A percentile compares a stretch with the other conserved stretches of the same genome.
phyloP scores from a whole-genome alignment of 2,888 invertebrate genomes.

The Chironomus riparius region DNA sequence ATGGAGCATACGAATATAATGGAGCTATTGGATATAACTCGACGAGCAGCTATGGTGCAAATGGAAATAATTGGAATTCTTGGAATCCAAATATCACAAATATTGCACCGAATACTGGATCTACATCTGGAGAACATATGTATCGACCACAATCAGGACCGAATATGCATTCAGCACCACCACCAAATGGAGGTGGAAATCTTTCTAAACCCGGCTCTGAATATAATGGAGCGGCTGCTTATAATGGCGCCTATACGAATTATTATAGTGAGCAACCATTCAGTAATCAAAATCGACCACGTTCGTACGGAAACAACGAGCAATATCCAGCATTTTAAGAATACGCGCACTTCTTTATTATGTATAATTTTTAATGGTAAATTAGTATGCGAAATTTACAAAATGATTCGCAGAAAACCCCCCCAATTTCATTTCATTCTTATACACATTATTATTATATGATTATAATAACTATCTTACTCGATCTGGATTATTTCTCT shows the following conservation, averaged over 20 bases:
- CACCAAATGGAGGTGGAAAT: conserved; percentile 40
- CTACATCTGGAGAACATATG: conserved; percentile 40
- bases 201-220: conserved; percentile 43
- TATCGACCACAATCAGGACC: conserved; percentile 43
- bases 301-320: conserved; percentile 22
- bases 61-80: conserved; percentile 73
- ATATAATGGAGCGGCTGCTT: conserved; percentile 36
- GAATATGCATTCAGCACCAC: conserved; percentile 39
- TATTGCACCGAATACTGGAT: conserved; percentile 64
- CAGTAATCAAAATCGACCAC: conserved; percentile 25
- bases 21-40: conserved; percentile 36
- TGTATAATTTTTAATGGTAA: not conserved
- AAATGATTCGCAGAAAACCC: too few species aligned
- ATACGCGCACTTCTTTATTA: not conserved
- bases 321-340: conserved; percentile 22
- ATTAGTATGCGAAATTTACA: too few species aligned
- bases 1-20: conserved; percentile 48
- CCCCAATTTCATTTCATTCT: too few species aligned
- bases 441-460: too few species aligned
- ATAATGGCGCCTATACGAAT: conserved; percentile 7
- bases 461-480: not conserved
- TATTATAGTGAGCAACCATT: conserved; percentile 23
- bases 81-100: conserved; percentile 88
- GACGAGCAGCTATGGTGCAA: conserved; percentile 60
- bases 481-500: not conserved